phyloP scores from a whole-genome alignment of 2,888 invertebrate genomes.

The Ennomos fuscantarius region DNA sequence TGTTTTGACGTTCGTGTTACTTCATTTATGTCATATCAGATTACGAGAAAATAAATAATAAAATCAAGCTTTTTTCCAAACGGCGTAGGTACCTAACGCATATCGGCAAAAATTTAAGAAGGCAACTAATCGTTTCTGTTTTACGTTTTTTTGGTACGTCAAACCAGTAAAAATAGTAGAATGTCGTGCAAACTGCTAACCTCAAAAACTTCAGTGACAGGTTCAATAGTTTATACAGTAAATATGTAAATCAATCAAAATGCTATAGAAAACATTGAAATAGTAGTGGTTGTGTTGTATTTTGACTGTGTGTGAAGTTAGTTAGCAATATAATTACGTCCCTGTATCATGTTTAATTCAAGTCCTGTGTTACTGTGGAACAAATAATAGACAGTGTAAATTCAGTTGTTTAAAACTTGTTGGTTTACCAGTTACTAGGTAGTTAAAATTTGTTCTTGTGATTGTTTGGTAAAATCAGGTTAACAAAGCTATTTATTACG shows the following conservation, averaged over 20 bases:
- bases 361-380: slow-evolving; percentile 6
- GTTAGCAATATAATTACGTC: slow-evolving; percentile 13
- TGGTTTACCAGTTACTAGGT: slow-evolving; percentile 16
- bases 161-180: too few relatives aligned
- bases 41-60: slow-evolving; percentile 6
- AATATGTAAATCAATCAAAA: too few relatives aligned
- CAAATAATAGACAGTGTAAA: slow-evolving; percentile 22
- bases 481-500: slow-evolving; percentile 61
- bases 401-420: slow-evolving; percentile 21
- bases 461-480: slow-evolving; percentile 53
- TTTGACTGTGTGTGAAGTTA: slow-evolving; percentile 16
- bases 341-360: slow-evolving; percentile 18
- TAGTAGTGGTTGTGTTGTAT: slow-evolving; percentile 1
- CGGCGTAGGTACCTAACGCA: not conserved
- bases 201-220: too few relatives aligned
- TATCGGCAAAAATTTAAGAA: not conserved
- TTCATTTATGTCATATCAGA: slow-evolving; percentile 21
- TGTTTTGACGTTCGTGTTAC: slow-evolving; percentile 20
- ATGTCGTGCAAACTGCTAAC: too few relatives aligned
- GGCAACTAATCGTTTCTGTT: not conserved
- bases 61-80: not conserved
- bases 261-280: not conserved
- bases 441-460: slow-evolving; percentile 33
- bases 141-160: not conserved
- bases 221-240: too few relatives aligned